Base-by-base conservation (phyloP, 2,113 vertebrate genomes). In the Barbus barbus region DNA sequence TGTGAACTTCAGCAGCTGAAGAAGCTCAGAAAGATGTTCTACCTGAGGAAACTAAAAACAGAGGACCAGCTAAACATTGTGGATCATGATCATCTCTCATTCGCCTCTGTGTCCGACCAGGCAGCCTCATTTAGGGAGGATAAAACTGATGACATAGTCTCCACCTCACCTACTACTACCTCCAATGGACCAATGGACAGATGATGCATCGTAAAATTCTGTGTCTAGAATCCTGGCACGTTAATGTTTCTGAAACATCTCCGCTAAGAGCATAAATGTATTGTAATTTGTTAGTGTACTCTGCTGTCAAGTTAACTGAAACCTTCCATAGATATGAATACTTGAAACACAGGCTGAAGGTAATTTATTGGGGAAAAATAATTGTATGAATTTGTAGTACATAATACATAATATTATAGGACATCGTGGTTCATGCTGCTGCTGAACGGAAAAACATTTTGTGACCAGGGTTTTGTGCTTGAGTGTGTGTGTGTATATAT, bases 1-100 rank as follows among this genome's bases (percentile, higher is more conserved):
- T 97, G 96, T 65, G 97, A 99, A 89, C 97, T 99, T 60, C 96
- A 96, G 2, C 96, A 97, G 86, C 91, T 98, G 90, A 98, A 94
- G 87, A 95, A 95, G 56, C 92, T 99, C 81, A 92, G 96, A 28
- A 97, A 96, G 88, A 92, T 94, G 86, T 99, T 99, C 89, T 97
- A 97, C 22, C 81, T 95, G 83, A 96, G 96, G 91, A 96, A 94
- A 33, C 90, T 94, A 44, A 88, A 73, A 76, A 82, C 79, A 0
- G 89, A 89, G 74, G 90, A 91, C 73, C 83, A 85, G 46, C 63
- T 89, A 38, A 86, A 77, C 63, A 88, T 88, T 24, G 72, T 90
- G 75, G 88, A 90, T 16, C 87, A 96, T 0, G 95, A 97, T 86
- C 95, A 98, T 85, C 91, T 96, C 31, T 95, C 95, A 31, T 96